Conservation (phyloP, 2,113 vertebrate genomes). For the Ginglymostoma cirratum region DNA sequence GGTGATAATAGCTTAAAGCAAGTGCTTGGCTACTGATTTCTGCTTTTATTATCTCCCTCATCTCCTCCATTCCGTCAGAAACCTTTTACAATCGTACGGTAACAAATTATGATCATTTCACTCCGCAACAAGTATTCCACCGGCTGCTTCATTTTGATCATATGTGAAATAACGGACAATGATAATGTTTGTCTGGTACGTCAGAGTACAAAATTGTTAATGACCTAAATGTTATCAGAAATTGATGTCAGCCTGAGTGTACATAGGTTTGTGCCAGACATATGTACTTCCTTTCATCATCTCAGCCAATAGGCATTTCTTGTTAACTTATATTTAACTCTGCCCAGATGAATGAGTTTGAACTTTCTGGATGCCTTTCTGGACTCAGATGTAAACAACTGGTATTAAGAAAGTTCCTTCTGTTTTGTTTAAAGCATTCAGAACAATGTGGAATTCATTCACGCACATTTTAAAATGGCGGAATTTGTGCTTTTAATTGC, state of each 20-base stretch:
- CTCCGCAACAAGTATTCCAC: neutral
- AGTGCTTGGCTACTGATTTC: neutral
- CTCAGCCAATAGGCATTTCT: neutral
- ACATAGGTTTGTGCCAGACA: neutral
- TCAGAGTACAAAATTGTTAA: neutral
- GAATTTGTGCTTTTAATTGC: neutral
- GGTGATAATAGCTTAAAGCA: neutral
- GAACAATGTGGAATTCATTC: neutral
- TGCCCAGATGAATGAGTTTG: constrained; percentile 5
- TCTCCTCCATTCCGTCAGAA: neutral
- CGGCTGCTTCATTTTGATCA: neutral
- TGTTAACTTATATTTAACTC: constrained; percentile 22
- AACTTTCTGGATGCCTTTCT: neutral
- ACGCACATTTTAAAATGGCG: neutral
- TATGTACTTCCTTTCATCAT: neutral
- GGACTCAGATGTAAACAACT: neutral
- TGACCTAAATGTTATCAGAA: constrained; percentile 13
- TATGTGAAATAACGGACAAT: neutral
- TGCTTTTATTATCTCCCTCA: neutral
- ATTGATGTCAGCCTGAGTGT: constrained; percentile 17
- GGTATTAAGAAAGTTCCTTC: neutral
- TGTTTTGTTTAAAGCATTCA: neutral
- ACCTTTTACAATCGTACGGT: neutral
- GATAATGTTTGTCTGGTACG: neutral
- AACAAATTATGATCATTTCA: neutral